Conservation (phyloP, 2,113 vertebrate species). For the Syrrhaptes paradoxus region DNA sequence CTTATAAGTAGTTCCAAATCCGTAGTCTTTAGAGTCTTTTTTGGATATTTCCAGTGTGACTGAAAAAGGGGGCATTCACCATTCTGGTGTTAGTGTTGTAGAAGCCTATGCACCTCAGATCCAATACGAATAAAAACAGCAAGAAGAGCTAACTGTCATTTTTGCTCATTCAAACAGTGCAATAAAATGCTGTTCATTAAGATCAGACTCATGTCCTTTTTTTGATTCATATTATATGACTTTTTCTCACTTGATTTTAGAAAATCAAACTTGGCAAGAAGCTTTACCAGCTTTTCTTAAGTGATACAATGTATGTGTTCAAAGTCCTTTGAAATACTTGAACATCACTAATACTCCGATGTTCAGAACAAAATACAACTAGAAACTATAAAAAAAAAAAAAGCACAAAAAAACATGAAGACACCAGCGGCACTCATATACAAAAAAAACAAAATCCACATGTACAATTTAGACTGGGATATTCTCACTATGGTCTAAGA, state of each 20-base stretch:
- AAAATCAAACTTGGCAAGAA: background rate
- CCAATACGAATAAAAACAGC: background rate
- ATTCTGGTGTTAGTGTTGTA: background rate
- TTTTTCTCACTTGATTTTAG: background rate
- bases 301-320: background rate
- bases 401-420: background rate
- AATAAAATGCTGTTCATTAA: background rate
- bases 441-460: background rate
- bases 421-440: background rate
- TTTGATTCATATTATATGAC: background rate
- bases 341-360: background rate
- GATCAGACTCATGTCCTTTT: background rate
- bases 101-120: background rate
- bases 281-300: no score
- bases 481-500: background rate
- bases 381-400: background rate
- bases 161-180: background rate
- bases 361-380: background rate
- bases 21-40: background rate
- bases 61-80: background rate
- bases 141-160: background rate
- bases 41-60: background rate
- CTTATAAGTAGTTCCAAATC: background rate
- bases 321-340: background rate
- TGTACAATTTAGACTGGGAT: fast-evolving